These are phyloP conservation scores for Ichneumon xanthorius DNA, from an alignment of 2,888 invertebrate species.

Conservation along the genomic window DNA sequence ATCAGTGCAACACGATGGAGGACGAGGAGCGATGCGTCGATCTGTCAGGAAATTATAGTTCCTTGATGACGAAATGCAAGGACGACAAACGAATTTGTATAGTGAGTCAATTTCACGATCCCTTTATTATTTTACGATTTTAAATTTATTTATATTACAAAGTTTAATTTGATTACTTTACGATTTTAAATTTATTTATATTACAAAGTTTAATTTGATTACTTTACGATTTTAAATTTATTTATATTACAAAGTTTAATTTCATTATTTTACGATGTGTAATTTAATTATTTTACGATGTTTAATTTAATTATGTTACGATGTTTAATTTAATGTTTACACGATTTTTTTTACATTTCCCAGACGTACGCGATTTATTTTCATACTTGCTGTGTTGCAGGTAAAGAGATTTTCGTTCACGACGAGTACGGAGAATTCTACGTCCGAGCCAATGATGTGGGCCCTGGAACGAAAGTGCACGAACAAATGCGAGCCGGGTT, in stretches of 20 bases:
- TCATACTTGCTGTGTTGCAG: conserved; percentile 82
- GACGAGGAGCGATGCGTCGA: conserved; percentile 91
- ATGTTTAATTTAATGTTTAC: background rate
- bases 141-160: no score
- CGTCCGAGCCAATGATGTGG: conserved; percentile 92
- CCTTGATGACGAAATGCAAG: conserved; percentile 90
- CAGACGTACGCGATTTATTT: background rate
- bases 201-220: no score
- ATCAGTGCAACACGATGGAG: conserved; percentile 92
- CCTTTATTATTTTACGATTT: no score
- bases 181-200: no score
- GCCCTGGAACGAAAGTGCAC: conserved; percentile 93
- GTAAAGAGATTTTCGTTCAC: conserved; percentile 94
- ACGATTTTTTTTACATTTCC: conserved; percentile 38
- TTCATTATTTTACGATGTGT: no score
- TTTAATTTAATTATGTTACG: no score
- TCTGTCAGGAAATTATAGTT: conserved; percentile 87
- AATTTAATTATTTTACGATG: no score
- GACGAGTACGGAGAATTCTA: conserved; percentile 92
- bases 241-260: no score
- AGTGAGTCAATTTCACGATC: conserved; percentile 85
- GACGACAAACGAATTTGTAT: conserved; percentile 92
- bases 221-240: no score
- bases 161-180: no score
- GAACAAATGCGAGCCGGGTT: conserved; percentile 93